Conservation (phyloP, 2,888 invertebrate species). For the Thera obeliscata region DNA sequence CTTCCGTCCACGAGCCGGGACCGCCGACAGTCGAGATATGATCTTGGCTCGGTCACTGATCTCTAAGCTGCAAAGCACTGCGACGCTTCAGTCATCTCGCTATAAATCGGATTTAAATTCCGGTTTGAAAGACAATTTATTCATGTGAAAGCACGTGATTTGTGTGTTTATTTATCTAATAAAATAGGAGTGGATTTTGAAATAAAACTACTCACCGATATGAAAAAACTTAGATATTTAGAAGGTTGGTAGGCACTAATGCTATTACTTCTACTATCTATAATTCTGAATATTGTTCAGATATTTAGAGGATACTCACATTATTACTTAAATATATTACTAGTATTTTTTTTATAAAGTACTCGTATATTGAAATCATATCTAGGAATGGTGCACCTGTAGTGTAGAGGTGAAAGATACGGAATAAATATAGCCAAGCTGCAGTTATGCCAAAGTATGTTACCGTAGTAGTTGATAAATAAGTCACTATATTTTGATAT, state of each 20-base stretch:
- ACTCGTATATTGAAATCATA: background rate
- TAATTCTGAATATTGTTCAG: background rate
- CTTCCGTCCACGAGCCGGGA: slow-evolving; percentile 64
- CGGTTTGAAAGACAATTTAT: slow-evolving; percentile 19
- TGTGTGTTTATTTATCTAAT: slow-evolving; percentile 11
- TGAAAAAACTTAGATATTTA: background rate
- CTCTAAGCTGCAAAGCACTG: slow-evolving; percentile 52
- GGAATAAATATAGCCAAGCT: background rate
- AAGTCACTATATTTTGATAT: slow-evolving; percentile 23
- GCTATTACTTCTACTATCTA: background rate
- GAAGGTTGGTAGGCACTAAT: background rate
- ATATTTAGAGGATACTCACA: no score
- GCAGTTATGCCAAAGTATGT: slow-evolving; percentile 16
- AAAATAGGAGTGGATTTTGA: background rate
- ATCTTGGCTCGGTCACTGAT: slow-evolving; percentile 73
- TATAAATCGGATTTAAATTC: slow-evolving; percentile 18
- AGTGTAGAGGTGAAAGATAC: slow-evolving; percentile 10
- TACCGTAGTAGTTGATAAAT: slow-evolving; percentile 16
- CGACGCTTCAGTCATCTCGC: slow-evolving; percentile 34
- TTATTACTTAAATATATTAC: background rate
- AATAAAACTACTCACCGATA: no score
- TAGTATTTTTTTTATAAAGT: no score
- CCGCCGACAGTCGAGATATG: slow-evolving; percentile 73
- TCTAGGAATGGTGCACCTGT: background rate
- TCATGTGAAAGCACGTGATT: slow-evolving; percentile 11